Evolutionary conservation across 2,797 vertebrate genomes (phyloP).

Genomic region (Poecile montanus): DNA sequence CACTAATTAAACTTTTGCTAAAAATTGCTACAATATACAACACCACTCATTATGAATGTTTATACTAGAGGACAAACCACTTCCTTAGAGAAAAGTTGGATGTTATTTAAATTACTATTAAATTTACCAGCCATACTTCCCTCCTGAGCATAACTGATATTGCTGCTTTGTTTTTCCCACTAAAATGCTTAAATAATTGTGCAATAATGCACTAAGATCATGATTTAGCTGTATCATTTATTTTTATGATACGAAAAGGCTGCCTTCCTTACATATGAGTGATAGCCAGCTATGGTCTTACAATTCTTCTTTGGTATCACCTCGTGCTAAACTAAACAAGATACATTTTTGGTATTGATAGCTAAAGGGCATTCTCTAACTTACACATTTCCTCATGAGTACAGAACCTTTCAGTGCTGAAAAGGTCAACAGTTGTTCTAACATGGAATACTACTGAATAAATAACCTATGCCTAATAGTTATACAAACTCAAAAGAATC

Average conservation of each 20-base stretch:
- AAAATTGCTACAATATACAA: background rate
- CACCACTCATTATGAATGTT: background rate
- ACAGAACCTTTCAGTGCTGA: background rate
- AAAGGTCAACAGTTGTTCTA: conserved; percentile 19
- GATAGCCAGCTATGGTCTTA: background rate
- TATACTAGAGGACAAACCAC: background rate
- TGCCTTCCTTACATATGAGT: background rate
- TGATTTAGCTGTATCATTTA: background rate
- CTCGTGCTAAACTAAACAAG: background rate
- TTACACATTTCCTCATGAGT: background rate
- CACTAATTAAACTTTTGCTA: background rate
- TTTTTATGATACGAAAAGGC: background rate
- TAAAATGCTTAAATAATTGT: background rate
- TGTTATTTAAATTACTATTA: background rate
- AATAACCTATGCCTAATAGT: background rate
- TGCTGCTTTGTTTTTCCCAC: background rate
- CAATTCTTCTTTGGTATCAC: background rate
- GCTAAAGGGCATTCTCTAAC: background rate
- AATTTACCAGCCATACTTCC: background rate
- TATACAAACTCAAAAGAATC: background rate
- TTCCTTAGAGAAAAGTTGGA: background rate
- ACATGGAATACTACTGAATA: background rate
- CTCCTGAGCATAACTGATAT: background rate
- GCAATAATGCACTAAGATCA: background rate
- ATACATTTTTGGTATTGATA: background rate